Percentiles rank a stretch among this genome's conserved stretches.
phyloP scores from a whole-genome alignment of 1,140 invertebrate species.

The Cotesia chilonis region DNA sequence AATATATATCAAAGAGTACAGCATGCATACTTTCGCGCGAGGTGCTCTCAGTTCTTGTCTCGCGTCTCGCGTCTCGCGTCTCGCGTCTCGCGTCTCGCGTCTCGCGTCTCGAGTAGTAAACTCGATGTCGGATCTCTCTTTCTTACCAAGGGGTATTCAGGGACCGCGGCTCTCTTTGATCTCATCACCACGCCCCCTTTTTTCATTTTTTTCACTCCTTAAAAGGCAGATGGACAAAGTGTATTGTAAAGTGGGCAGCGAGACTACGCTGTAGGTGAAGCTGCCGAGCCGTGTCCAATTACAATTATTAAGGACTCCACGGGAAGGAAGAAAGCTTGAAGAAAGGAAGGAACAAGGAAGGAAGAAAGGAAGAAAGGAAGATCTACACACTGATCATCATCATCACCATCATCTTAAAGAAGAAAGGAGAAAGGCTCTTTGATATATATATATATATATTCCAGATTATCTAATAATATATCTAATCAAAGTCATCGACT shows the following conservation, averaged over 20 bases:
- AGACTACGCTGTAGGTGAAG: constrained; percentile 63
- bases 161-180: constrained; percentile 63
- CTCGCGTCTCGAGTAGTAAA: constrained; percentile 23
- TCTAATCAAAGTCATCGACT: too few relatives aligned
- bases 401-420: too few relatives aligned
- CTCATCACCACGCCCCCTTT: constrained; percentile 64
- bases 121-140: constrained; percentile 29
- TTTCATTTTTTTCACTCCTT: constrained; percentile 67
- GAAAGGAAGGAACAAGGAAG: constrained; percentile 21
- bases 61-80: constrained; percentile 12
- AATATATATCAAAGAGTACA: not conserved
- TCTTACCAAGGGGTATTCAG: constrained; percentile 29
- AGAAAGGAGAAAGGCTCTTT: too few relatives aligned
- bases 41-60: constrained; percentile 2
- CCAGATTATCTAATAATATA: too few relatives aligned
- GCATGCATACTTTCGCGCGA: constrained; percentile 32
- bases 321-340: constrained; percentile 34
- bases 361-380: constrained; percentile 45
- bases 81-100: constrained; percentile 21
- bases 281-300: constrained; percentile 66
- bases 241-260: constrained; percentile 68
- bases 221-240: constrained; percentile 68
- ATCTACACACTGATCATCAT: constrained; percentile 21
- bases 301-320: constrained; percentile 66
- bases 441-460: too few relatives aligned